phyloP scores from a whole-genome alignment of 2,113 vertebrate genomes.

The Psephotus haematonotus region DNA sequence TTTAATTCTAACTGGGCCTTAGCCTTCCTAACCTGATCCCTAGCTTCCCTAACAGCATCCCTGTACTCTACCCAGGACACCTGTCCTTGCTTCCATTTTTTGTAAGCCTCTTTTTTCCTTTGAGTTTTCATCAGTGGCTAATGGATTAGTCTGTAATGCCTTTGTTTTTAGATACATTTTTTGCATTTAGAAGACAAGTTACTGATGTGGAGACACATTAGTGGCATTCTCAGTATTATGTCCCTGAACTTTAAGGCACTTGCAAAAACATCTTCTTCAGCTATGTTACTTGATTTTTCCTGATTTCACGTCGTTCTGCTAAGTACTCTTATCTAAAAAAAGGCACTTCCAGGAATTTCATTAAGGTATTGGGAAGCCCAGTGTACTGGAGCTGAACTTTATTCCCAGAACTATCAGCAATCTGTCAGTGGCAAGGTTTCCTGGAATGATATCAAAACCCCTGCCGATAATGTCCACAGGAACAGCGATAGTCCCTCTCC shows the following conservation, averaged over 20 bases:
- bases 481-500: neutral
- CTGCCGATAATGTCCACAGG: neutral
- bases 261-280: neutral
- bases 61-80: too few species aligned
- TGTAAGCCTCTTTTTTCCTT: too few species aligned
- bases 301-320: neutral
- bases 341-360: conserved; percentile 44
- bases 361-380: conserved; percentile 29
- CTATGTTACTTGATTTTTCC: neutral
- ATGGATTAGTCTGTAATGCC: neutral
- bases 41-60: too few species aligned
- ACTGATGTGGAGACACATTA: neutral
- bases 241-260: neutral
- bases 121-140: neutral
- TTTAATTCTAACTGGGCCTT: too few species aligned
- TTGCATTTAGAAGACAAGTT: neutral
- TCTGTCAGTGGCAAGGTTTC: conserved; percentile 42
- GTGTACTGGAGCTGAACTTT: conserved; percentile 44
- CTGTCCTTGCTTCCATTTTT: too few species aligned
- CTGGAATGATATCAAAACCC: conserved; percentile 18
- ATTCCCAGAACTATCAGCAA: conserved; percentile 63
- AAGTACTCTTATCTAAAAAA: neutral
- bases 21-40: too few species aligned
- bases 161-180: neutral
- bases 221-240: neutral